phyloP scores from a whole-genome alignment of 2,113 vertebrate species.

The Micronycteris hirsuta region DNA sequence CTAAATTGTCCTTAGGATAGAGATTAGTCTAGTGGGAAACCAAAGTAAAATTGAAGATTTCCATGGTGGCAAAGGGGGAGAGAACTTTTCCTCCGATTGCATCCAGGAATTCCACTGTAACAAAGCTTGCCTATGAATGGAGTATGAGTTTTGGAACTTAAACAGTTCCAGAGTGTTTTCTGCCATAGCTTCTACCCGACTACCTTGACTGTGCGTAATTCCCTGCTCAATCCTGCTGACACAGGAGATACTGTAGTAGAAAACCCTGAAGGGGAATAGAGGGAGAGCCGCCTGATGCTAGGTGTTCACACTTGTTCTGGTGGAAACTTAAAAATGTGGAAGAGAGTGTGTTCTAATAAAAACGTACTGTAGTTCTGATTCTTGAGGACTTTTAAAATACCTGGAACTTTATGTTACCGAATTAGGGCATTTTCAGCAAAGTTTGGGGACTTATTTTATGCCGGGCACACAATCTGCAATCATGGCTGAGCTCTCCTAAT shows the following conservation, averaged over 20 bases:
- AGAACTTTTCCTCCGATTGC: not conserved
- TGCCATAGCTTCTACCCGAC: not conserved
- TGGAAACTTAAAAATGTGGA: not conserved
- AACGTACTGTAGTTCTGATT: not conserved
- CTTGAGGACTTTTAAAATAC: not conserved
- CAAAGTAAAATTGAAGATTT: not conserved
- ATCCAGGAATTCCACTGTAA: not conserved
- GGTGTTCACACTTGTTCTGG: not conserved
- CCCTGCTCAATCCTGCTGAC: not conserved
- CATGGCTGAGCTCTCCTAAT: constrained; percentile 15
- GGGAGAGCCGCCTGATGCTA: rapidly evolving
- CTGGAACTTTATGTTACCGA: not conserved
- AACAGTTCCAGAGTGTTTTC: not conserved
- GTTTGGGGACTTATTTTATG: constrained; percentile 47
- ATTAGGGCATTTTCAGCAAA: constrained; percentile 44
- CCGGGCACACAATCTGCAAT: not conserved
- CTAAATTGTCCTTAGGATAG: not conserved
- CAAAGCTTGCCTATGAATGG: not conserved
- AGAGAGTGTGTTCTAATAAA: not conserved
- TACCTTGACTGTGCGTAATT: not conserved
- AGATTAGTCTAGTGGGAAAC: not conserved
- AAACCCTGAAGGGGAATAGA: not conserved
- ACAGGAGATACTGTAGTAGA: not conserved
- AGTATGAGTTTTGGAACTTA: not conserved
- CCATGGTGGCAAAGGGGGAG: not conserved